Percentiles rank a stretch among this genome's conserved stretches.
Conservation (phyloP, 2,113 vertebrate genomes). For the Lasiurus cinereus region DNA sequence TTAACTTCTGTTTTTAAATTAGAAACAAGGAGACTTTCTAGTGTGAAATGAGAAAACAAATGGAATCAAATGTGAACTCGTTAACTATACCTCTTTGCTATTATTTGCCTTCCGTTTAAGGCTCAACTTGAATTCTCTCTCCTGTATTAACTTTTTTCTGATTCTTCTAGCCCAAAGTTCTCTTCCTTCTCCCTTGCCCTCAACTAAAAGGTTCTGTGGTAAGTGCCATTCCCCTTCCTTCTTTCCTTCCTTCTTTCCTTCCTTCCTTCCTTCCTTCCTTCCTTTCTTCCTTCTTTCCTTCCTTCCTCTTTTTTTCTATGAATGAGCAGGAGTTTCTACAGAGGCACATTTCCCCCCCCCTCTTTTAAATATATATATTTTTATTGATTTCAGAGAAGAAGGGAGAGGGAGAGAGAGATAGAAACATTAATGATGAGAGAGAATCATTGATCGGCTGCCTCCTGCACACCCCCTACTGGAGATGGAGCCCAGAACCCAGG, state of each 20-base stretch:
- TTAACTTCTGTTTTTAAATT: background rate
- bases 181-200: background rate
- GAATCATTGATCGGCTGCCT: no score
- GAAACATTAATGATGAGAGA: no score
- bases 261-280: no score
- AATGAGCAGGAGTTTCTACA: background rate
- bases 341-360: background rate
- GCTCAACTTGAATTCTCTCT: background rate
- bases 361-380: no score
- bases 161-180: background rate
- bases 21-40: background rate
- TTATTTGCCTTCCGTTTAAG: background rate
- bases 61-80: background rate
- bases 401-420: no score
- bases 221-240: background rate
- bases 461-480: no score
- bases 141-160: background rate
- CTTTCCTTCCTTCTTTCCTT: background rate
- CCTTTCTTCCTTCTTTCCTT: background rate
- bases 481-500: no score
- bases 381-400: no score
- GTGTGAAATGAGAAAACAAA: background rate
- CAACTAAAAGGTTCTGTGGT: background rate
- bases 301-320: background rate
- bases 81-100: background rate